phyloP scores from a whole-genome alignment of 2,113 vertebrate species.

The Thermophis baileyi region DNA sequence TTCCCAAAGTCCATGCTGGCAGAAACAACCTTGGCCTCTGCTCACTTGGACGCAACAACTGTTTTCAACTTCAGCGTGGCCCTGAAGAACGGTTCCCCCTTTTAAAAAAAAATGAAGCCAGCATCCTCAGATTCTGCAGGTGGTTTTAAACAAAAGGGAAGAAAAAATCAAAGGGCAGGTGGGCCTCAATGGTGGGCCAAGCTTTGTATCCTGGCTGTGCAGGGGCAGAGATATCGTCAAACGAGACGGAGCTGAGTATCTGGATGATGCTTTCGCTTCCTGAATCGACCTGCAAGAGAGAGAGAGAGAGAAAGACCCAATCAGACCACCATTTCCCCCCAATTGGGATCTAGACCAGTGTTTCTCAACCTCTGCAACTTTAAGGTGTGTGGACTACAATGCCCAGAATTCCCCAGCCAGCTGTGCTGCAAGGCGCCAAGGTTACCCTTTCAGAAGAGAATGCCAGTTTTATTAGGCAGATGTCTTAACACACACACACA shows the following conservation, averaged over 20 bases:
- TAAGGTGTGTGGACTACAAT: neutral
- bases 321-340: neutral
- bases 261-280: constrained; percentile 60
- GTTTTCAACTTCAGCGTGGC: too few species aligned
- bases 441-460: neutral
- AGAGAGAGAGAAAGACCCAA: neutral
- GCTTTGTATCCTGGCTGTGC: constrained; percentile 82
- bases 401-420: neutral
- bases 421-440: fast-evolving
- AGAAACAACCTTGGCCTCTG: neutral
- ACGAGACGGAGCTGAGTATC: constrained; percentile 76
- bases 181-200: constrained; percentile 80
- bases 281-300: constrained; percentile 55
- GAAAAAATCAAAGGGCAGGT: constrained; percentile 89
- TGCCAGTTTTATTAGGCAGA: neutral
- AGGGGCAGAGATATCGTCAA: constrained; percentile 78
- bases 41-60: neutral
- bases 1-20: too few species aligned
- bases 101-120: fast-evolving
- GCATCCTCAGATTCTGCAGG: neutral
- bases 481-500: neutral
- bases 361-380: neutral
- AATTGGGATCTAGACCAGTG: neutral
- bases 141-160: constrained; percentile 85
- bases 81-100: neutral